Conservation (phyloP, 2,888 invertebrate genomes). For the Thecophora atra region DNA sequence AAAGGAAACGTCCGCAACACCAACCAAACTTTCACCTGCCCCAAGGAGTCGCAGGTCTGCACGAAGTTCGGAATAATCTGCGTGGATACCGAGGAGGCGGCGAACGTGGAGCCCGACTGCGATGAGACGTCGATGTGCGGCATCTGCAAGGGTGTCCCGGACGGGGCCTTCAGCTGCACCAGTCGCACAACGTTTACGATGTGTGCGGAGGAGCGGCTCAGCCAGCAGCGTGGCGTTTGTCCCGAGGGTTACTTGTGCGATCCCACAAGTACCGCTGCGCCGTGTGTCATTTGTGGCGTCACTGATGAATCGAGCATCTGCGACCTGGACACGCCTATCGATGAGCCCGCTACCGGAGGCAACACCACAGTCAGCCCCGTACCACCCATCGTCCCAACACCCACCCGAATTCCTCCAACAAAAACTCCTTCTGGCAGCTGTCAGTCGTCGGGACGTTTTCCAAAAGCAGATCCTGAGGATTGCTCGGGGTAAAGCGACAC, state of each 20-base stretch:
- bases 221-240: conserved; percentile 43
- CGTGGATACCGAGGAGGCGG: neutral
- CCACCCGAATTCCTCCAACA: conserved; percentile 27
- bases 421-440: conserved; percentile 35
- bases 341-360: conserved; percentile 29
- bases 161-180: conserved; percentile 50
- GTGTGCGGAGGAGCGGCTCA: conserved; percentile 40
- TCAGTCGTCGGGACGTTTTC: conserved; percentile 46
- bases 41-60: conserved; percentile 47
- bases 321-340: conserved; percentile 45
- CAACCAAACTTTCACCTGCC: conserved; percentile 43
- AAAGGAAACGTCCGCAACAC: neutral
- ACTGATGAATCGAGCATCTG: conserved; percentile 38
- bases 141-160: conserved; percentile 34
- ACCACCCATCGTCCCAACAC: conserved; percentile 9
- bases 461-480: conserved; percentile 48
- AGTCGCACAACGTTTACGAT: conserved; percentile 49
- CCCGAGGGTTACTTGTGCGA: conserved; percentile 46
- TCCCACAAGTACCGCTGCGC: conserved; percentile 21
- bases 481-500: conserved; percentile 50
- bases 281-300: conserved; percentile 48
- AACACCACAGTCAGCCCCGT: conserved; percentile 25
- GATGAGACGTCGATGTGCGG: conserved; percentile 49
- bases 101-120: conserved; percentile 42
- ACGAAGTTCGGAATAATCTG: conserved; percentile 46